phyloP scores from a whole-genome alignment of 2,888 invertebrate genomes.

The Sphaeridia pumilis region DNA sequence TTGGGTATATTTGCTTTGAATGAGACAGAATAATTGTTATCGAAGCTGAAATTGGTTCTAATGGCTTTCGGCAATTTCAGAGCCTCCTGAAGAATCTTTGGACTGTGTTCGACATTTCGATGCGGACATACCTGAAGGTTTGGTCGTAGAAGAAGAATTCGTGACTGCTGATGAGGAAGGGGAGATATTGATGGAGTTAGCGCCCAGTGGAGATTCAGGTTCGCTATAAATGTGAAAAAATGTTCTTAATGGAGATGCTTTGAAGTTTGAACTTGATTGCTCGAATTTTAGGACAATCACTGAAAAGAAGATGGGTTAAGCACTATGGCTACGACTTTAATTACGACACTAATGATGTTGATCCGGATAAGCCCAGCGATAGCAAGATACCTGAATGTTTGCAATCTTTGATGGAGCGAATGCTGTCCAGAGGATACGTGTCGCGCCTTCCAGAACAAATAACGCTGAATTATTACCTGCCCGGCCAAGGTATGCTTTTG shows the following conservation, averaged over 20 bases:
- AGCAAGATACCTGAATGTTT: conserved; percentile 60
- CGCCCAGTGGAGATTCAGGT: neutral
- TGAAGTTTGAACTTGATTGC: neutral
- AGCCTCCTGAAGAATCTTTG: neutral
- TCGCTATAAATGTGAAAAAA: neutral
- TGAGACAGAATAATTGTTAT: too few relatives aligned
- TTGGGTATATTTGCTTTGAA: too few relatives aligned
- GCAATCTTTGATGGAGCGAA: conserved; percentile 51
- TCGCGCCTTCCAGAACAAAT: conserved; percentile 59
- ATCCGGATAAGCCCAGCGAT: conserved; percentile 53
- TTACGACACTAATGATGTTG: conserved; percentile 76
- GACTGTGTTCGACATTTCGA: neutral
- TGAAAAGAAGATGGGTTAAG: conserved; percentile 74
- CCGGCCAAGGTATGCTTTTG: conserved; percentile 59
- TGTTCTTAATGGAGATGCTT: neutral
- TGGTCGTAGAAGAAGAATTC: neutral
- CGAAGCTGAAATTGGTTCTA: too few relatives aligned
- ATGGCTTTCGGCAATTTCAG: conserved; percentile 15
- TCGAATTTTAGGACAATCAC: conserved; percentile 22
- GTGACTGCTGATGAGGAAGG: neutral
- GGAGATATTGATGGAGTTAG: neutral
- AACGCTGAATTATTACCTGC: conserved; percentile 69
- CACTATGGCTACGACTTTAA: conserved; percentile 88
- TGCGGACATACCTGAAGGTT: neutral
- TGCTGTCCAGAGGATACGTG: conserved; percentile 42